These are phyloP conservation scores for Panthera leo DNA, from an alignment of 2,113 vertebrate genomes.

Conservation along the genomic window DNA sequence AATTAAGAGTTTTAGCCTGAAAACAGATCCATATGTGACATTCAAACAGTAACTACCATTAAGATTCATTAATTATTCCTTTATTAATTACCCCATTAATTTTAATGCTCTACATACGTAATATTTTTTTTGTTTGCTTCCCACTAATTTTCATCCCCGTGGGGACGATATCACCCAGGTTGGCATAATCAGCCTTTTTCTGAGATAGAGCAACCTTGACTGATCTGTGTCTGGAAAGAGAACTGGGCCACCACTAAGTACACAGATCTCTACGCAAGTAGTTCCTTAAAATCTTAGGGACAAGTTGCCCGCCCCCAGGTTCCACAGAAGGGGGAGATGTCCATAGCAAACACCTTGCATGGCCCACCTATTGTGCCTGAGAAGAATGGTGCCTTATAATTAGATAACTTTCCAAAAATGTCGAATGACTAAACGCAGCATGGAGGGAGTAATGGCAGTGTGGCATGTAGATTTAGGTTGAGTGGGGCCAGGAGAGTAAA, in stretches of 20 bases:
- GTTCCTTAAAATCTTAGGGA: background rate
- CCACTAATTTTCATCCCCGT: background rate
- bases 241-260: background rate
- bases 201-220: background rate
- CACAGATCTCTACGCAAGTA: background rate
- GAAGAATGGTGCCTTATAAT: background rate
- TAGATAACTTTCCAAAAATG: background rate
- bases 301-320: rapidly evolving
- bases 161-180: background rate
- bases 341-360: background rate
- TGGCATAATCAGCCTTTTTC: background rate
- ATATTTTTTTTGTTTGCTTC: background rate
- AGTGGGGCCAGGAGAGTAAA: background rate
- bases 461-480: background rate
- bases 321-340: background rate
- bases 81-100: background rate
- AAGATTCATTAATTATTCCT: background rate
- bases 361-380: background rate
- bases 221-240: background rate
- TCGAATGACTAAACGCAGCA: background rate
- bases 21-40: background rate
- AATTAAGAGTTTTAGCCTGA: background rate
- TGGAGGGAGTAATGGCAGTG: rapidly evolving
- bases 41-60: background rate
- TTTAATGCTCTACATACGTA: background rate